Conservation (phyloP, 2,888 invertebrate genomes). For the Xanthorhoe designata region DNA sequence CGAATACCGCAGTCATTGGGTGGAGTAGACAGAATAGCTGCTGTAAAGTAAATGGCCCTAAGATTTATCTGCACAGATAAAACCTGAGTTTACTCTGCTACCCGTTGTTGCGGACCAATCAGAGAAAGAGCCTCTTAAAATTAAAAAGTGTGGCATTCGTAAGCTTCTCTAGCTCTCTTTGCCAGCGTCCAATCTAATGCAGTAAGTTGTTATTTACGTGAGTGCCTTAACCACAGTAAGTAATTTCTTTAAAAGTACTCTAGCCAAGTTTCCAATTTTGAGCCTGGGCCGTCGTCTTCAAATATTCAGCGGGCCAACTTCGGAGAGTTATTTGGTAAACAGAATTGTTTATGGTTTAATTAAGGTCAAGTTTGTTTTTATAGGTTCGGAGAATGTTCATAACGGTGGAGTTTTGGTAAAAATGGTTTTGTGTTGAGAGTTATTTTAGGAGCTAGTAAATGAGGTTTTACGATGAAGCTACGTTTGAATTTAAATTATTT, state of each 20-base stretch:
- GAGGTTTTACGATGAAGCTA: conserved; percentile 5
- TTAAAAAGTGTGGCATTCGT: conserved; percentile 69
- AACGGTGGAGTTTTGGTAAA: conserved; percentile 33
- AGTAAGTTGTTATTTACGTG: conserved; percentile 65
- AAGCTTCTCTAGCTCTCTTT: conserved; percentile 56
- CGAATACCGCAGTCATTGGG: conserved; percentile 43
- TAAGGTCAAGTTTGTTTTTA: conserved; percentile 49
- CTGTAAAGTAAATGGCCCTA: conserved; percentile 51
- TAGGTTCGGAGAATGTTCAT: conserved; percentile 41
- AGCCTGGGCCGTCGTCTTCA: conserved; percentile 32
- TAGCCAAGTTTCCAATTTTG: conserved; percentile 46
- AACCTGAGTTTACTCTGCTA: conserved; percentile 56
- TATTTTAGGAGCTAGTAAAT: conserved; percentile 18
- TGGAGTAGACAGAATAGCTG: conserved; percentile 39
- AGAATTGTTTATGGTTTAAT: conserved; percentile 48
- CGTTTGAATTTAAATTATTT: background rate
- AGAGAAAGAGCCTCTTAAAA: conserved; percentile 70
- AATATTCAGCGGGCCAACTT: conserved; percentile 42
- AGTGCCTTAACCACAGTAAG: conserved; percentile 57
- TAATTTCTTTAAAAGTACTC: conserved; percentile 59
- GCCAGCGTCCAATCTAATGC: conserved; percentile 51
- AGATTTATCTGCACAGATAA: conserved; percentile 56
- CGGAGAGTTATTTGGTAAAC: conserved; percentile 45
- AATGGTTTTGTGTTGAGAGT: conserved; percentile 18
- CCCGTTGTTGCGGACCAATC: conserved; percentile 60